phyloP scores from a whole-genome alignment of 2,113 vertebrate genomes.

The Ceyx melanurus region DNA sequence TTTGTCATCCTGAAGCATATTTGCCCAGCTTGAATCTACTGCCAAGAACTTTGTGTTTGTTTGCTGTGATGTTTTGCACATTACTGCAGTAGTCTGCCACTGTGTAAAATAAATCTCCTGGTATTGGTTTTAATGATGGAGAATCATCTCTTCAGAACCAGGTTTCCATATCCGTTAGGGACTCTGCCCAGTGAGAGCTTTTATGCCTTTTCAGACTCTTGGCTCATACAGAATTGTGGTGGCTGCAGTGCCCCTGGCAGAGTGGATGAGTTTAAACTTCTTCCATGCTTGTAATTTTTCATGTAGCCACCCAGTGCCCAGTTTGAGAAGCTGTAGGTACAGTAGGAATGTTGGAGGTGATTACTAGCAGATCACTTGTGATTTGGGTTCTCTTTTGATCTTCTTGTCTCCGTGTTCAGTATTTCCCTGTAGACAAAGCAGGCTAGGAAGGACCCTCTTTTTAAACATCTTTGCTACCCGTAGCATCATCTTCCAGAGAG shows the following conservation, averaged over 20 bases:
- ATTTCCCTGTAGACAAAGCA: background rate
- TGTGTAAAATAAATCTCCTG: constrained; percentile 45
- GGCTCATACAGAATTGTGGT: background rate
- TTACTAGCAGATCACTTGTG: background rate
- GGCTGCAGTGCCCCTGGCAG: background rate
- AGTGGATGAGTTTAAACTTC: background rate
- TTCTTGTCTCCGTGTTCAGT: background rate
- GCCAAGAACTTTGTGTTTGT: constrained; percentile 43
- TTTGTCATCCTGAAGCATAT: constrained; percentile 61
- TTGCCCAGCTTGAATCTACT: constrained; percentile 48
- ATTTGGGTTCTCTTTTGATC: background rate
- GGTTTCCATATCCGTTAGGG: background rate
- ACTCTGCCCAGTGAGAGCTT: background rate
- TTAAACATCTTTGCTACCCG: background rate
- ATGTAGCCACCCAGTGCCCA: background rate
- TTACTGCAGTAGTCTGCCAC: constrained; percentile 44
- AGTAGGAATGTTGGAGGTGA: background rate
- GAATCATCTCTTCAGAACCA: background rate
- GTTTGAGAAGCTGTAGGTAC: background rate
- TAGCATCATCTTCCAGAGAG: background rate
- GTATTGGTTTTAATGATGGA: background rate
- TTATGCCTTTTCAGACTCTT: background rate
- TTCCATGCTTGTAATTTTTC: background rate
- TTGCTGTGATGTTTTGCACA: constrained; percentile 38
- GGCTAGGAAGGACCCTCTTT: background rate